These are phyloP conservation scores for Drosophila merina DNA, from an alignment of 2,888 invertebrate species.

Conservation along the genomic window DNA sequence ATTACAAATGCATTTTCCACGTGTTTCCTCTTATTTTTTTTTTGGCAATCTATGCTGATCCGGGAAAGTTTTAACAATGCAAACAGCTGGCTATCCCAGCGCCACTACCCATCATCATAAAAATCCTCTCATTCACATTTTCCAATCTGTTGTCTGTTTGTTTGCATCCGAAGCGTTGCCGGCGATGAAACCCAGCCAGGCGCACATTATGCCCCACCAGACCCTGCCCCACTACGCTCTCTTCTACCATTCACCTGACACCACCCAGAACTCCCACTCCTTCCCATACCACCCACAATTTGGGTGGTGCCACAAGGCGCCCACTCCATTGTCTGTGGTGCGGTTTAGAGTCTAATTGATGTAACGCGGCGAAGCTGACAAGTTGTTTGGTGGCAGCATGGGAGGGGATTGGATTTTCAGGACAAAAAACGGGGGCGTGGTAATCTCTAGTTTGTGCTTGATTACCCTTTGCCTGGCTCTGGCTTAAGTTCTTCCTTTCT, in stretches of 20 bases:
- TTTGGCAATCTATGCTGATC: slow-evolving; percentile 74
- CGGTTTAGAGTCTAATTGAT: slow-evolving; percentile 52
- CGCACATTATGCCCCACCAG: slow-evolving; percentile 62
- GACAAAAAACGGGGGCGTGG: slow-evolving; percentile 20
- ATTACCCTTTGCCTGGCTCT: slow-evolving; percentile 65
- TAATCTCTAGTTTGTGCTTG: slow-evolving; percentile 72
- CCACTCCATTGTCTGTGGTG: slow-evolving; percentile 4
- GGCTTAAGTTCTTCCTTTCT: slow-evolving; percentile 46
- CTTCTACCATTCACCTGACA: slow-evolving; percentile 25
- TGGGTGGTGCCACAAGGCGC: slow-evolving; percentile 60
- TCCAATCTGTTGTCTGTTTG: slow-evolving; percentile 20
- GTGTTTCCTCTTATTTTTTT: slow-evolving; percentile 34
- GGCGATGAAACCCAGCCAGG: slow-evolving; percentile 46
- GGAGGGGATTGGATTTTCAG: slow-evolving; percentile 17
- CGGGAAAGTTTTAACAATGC: slow-evolving; percentile 82
- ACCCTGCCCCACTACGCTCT: not conserved
- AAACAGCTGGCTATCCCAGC: slow-evolving; percentile 73
- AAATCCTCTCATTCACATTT: slow-evolving; percentile 28
- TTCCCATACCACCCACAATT: slow-evolving; percentile 13
- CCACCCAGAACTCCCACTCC: slow-evolving; percentile 1
- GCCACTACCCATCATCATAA: slow-evolving; percentile 51
- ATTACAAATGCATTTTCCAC: slow-evolving; percentile 76
- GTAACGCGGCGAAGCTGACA: slow-evolving; percentile 49
- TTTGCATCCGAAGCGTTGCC: slow-evolving; percentile 50
- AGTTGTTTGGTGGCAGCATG: slow-evolving; percentile 26